phyloP scores from a whole-genome alignment of 2,888 invertebrate genomes.

The Blomia tropicalis region DNA sequence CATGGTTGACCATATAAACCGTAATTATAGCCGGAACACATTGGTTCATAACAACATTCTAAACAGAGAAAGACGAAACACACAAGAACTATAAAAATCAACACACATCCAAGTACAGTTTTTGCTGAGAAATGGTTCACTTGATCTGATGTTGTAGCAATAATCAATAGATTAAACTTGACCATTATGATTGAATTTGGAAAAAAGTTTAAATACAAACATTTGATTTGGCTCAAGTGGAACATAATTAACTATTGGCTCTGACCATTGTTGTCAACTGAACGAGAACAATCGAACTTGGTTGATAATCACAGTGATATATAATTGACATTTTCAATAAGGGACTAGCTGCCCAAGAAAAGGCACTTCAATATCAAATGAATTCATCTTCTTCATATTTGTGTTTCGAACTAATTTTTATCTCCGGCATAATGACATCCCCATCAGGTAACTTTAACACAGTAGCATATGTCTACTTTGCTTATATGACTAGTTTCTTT shows the following conservation, averaged over 20 bases:
- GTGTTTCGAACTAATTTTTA: slow-evolving; percentile 53
- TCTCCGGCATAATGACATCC: slow-evolving; percentile 55
- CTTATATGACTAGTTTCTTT: too few species aligned
- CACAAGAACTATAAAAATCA: not conserved
- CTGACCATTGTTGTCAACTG: too few species aligned
- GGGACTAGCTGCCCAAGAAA: too few species aligned
- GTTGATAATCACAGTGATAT: too few species aligned
- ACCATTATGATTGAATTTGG: too few species aligned
- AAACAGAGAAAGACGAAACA: not conserved
- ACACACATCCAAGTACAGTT: not conserved
- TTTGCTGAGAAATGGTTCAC: not conserved
- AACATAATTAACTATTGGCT: too few species aligned
- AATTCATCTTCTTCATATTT: slow-evolving; percentile 94
- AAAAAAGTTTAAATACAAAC: too few species aligned
- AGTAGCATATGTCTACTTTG: slow-evolving; percentile 70
- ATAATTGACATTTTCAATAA: not conserved
- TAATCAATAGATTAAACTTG: not conserved
- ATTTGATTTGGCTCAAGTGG: too few species aligned
- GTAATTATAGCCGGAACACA: not conserved
- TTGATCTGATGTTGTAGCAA: not conserved
- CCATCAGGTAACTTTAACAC: slow-evolving; percentile 57
- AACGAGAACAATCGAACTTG: too few species aligned
- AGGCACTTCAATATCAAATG: too few species aligned
- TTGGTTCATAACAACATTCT: not conserved
- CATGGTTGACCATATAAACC: not conserved